Base-by-base conservation (phyloP, 2,888 invertebrate genomes). In the Molanna angustata region DNA sequence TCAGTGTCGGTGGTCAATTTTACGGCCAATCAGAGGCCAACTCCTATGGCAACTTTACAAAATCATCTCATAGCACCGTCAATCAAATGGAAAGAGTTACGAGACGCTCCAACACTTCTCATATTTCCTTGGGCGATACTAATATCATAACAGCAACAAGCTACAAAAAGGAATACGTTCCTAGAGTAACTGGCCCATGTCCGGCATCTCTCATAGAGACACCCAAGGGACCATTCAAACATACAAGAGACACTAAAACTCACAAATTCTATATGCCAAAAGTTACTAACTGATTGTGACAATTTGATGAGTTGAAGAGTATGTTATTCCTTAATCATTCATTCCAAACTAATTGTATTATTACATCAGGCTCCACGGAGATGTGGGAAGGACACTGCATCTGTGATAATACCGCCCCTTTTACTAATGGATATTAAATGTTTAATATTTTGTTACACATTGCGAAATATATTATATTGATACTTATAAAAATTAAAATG, bases 211-310 rank as follows among this genome's bases (percentile, higher is more conserved):
- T 90, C 58, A 79, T 91, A 49, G 87, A 90, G 64, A 79, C 84
- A 32, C 83, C 86, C 51, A 80, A 82, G 58, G 84, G 88, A 51
- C 88, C 88, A 14, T 92, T 86, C 71, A 88, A 88, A 69, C 90
- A 91, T 65, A 90, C 90, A 19, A 80, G 90, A 58, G 89, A 92
- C 68, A 88, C 91, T 9, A 86, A 85, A 61, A 85, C 88, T 65
- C 91, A 92, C 70, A 90, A 88, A 68, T 91, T 90, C 69, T 92
- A 90, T 67, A 80, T 88, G 66, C 80, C 86, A 2, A 81, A 83
- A 67, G 77, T 81, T 55, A 76, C 76, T 32, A 78, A 70, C 60
- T 70, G 59, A 62, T 20, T 46, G 6, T 42, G 18, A n/a, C 33
- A n/a, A 14, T 39, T n/a, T 19, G 27, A 17, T 40, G 18, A 41